Base-by-base conservation (phyloP, 2,113 vertebrate genomes). In the Herpetotheres cachinnans region DNA sequence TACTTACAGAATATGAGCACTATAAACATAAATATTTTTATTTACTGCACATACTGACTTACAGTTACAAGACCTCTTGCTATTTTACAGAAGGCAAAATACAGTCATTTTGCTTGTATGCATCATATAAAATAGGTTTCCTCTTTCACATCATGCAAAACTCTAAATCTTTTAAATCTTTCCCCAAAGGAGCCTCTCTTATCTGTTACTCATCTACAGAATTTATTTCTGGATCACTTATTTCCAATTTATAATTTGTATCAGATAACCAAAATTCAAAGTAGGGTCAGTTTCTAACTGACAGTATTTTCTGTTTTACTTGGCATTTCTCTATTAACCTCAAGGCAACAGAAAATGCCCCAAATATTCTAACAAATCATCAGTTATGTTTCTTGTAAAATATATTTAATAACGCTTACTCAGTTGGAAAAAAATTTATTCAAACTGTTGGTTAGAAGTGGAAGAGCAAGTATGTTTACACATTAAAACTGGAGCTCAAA, bases 391-490 rank as follows among this genome's bases (percentile, higher is more conserved):
- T 82, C 49, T 67, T 85, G 55, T 38, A 62, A 85, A 95, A 89
- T 55, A n/a, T 3, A 70, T 82, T 83, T 84, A 93, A 78, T 81
- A 86, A 82, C 4, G 6, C 76, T 90, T 88, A 91, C 29, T 93
- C 12, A 4, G 29, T 6, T 61, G 65, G 58, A 96, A 89, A 80
- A 91, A 89, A 91, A 93, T 82, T 21, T 93, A 96, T 90, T 82
- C 50, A 90, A 91, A 77, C 70, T 54, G 49, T 46, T 32, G 24
- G 72, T 85, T 86, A 92, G 70, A 72, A 95, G 89, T 95, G 78
- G 89, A 95, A 95, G 55, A 95, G 81, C 86, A 85, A 91, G 78
- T 85, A 95, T 58, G 66, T 87, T 92, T 93, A 81, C 29, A 47
- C 59, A 52, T 82, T 70, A 89, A 80, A 95, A 82, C 0, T 70